A percentile compares a stretch with the other conserved stretches of the same genome.
Conservation (phyloP, 53 echinoderm and acorn worm species). For the Echinarachnius parma region DNA sequence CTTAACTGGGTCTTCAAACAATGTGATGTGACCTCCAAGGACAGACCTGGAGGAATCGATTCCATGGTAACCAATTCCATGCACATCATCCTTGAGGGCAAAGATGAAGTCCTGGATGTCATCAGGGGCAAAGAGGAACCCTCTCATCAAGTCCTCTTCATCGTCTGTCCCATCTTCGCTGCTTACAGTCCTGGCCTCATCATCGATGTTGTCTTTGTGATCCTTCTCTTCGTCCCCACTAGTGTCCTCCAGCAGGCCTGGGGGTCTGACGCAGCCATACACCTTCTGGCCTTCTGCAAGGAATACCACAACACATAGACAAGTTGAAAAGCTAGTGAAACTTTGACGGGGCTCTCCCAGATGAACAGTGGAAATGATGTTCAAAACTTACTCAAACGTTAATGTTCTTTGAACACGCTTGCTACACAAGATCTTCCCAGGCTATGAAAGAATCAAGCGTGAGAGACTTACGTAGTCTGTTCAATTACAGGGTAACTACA, state of each 20-base stretch:
- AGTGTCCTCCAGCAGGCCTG: neutral
- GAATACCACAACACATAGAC: no score
- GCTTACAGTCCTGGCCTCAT: neutral
- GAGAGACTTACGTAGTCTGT: no score
- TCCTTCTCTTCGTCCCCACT: neutral
- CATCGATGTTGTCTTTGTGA: neutral
- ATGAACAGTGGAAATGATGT: no score
- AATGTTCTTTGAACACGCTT: no score
- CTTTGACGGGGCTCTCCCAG: no score
- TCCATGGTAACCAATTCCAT: constrained; percentile 87
- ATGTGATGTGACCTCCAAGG: constrained; percentile 67
- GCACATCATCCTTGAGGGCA: constrained; percentile 68
- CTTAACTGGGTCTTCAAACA: constrained; percentile 57
- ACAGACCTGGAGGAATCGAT: constrained; percentile 66
- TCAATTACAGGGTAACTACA: no score
- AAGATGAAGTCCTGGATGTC: constrained; percentile 76
- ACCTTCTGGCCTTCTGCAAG: constrained; percentile 11
- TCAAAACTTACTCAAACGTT: no score
- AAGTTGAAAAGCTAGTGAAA: no score
- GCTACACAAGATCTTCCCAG: no score
- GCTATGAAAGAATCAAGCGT: no score
- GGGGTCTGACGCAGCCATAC: constrained; percentile 49
- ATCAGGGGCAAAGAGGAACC: constrained; percentile 83
- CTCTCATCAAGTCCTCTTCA: constrained; percentile 48
- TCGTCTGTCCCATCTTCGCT: constrained; percentile 27